These are phyloP conservation scores for Jaculus jaculus DNA, from an alignment of 2,113 vertebrate species.

Conservation along the genomic window DNA sequence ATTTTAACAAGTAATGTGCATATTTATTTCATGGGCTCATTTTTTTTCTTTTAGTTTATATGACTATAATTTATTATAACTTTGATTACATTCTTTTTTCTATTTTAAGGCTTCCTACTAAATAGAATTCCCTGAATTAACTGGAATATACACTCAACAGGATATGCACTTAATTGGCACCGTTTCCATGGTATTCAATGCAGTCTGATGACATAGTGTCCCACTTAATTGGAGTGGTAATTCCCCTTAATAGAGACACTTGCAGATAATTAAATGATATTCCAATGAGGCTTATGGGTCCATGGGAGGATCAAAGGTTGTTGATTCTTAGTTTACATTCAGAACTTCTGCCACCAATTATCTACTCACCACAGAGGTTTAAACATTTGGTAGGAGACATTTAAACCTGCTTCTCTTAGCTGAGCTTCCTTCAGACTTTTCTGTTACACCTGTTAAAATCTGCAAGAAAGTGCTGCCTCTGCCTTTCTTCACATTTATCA, in stretches of 20 bases:
- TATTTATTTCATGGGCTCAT: neutral
- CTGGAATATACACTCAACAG: constrained; percentile 75
- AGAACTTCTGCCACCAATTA: constrained; percentile 71
- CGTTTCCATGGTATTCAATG: constrained; percentile 85
- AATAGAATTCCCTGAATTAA: neutral
- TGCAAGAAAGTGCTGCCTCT: neutral
- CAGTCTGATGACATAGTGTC: constrained; percentile 83
- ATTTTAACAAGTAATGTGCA: neutral
- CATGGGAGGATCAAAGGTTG: constrained; percentile 64
- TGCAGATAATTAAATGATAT: constrained; percentile 80
- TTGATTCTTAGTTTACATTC: constrained; percentile 72
- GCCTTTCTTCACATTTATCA: constrained; percentile 40
- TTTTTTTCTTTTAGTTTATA: neutral
- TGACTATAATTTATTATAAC: neutral
- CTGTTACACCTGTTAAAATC: neutral
- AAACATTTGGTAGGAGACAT: constrained; percentile 65
- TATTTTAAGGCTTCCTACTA: neutral
- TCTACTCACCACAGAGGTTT: constrained; percentile 68
- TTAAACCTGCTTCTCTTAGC: constrained; percentile 69
- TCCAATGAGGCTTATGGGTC: constrained; percentile 79
- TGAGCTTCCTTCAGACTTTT: constrained; percentile 11
- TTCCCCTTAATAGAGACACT: constrained; percentile 83
- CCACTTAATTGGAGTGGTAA: constrained; percentile 84
- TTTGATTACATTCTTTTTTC: neutral
- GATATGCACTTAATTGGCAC: constrained; percentile 79